phyloP scores from a whole-genome alignment of 1,140 invertebrate genomes.

The Neodiprion lecontei region DNA sequence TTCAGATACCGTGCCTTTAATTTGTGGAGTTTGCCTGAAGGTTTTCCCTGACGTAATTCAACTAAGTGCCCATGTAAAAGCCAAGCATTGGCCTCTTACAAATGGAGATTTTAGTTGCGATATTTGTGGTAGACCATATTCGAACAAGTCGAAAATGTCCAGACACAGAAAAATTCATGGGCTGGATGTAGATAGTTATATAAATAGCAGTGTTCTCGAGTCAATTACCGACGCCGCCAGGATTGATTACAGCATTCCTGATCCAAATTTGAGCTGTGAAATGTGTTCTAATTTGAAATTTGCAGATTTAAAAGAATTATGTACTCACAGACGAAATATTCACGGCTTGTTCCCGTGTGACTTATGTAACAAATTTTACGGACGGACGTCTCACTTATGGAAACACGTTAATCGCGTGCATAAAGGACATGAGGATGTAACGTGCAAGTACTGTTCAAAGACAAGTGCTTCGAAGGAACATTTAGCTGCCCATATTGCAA shows the following conservation, averaged over 20 bases:
- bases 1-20: slow-evolving; percentile 61
- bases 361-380: slow-evolving; percentile 69
- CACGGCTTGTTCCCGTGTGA: slow-evolving; percentile 69
- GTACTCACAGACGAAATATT: slow-evolving; percentile 62
- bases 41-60: slow-evolving; percentile 60
- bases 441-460: slow-evolving; percentile 67
- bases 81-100: slow-evolving; percentile 60
- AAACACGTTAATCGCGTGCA: slow-evolving; percentile 71
- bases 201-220: slow-evolving; percentile 24
- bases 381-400: slow-evolving; percentile 68
- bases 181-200: slow-evolving; percentile 35
- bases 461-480: slow-evolving; percentile 69
- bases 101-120: slow-evolving; percentile 65
- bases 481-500: slow-evolving; percentile 65
- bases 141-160: slow-evolving; percentile 65
- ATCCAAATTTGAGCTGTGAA: slow-evolving; percentile 55
- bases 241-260: slow-evolving; percentile 17
- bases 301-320: slow-evolving; percentile 60
- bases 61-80: slow-evolving; percentile 58
- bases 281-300: slow-evolving; percentile 57
- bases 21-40: slow-evolving; percentile 65
- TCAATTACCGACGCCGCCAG: slow-evolving; percentile 21
- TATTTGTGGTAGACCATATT: slow-evolving; percentile 64
- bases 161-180: slow-evolving; percentile 64
- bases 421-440: slow-evolving; percentile 68